phyloP scores from a whole-genome alignment of 2,113 vertebrate genomes.

The Nothoprocta perdicaria region DNA sequence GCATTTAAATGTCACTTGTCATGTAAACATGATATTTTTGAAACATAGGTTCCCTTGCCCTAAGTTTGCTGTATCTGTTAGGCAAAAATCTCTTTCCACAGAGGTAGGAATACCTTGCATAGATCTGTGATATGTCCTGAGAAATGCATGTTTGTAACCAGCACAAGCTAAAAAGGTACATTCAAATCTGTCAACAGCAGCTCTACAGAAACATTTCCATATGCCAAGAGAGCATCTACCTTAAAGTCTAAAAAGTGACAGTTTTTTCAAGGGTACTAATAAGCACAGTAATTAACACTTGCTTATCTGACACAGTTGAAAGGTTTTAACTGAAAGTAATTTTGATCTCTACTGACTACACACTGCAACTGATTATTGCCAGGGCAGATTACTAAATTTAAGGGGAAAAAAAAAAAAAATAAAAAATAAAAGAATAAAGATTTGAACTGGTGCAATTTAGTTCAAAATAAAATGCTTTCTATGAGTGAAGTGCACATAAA shows the following conservation, averaged over 20 bases:
- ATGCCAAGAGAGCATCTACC: background rate
- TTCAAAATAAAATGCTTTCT: background rate
- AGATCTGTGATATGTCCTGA: background rate
- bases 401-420: background rate
- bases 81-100: background rate
- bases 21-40: accelerated
- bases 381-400: background rate
- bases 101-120: background rate
- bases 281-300: background rate
- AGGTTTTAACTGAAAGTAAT: background rate
- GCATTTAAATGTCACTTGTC: background rate
- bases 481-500: background rate
- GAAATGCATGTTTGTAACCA: background rate
- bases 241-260: background rate
- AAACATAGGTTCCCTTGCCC: background rate
- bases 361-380: background rate
- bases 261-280: background rate
- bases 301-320: background rate
- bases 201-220: background rate
- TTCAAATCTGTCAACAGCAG: background rate
- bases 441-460: background rate
- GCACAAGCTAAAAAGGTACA: background rate
- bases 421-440: background rate
- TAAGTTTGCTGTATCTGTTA: background rate
- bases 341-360: background rate